These are phyloP conservation scores for Bucco capensis DNA, from an alignment of 2,113 vertebrate genomes.

Conservation along the genomic window DNA sequence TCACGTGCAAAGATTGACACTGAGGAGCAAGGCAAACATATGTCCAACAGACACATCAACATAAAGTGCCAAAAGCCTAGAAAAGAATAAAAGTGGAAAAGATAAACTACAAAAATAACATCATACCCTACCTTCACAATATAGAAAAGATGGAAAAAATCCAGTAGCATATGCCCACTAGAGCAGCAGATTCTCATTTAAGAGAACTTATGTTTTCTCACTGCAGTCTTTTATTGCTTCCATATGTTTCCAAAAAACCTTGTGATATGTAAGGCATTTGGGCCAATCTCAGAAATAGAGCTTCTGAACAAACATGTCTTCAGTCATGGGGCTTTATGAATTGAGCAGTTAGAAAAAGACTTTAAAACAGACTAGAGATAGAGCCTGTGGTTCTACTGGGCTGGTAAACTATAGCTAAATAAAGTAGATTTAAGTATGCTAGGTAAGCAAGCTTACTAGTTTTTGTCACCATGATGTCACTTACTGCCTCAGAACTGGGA, in stretches of 20 bases:
- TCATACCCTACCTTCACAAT: slow-evolving; percentile 57
- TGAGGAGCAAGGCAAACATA: slow-evolving; percentile 51
- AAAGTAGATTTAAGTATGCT: neutral
- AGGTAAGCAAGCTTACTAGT: neutral
- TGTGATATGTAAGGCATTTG: slow-evolving; percentile 39
- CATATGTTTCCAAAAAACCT: slow-evolving; percentile 62
- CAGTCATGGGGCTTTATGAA: neutral
- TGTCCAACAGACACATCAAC: slow-evolving; percentile 55
- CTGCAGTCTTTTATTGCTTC: slow-evolving; percentile 66
- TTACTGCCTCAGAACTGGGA: neutral
- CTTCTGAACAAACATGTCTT: neutral
- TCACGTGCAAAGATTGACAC: slow-evolving; percentile 54
- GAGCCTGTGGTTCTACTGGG: neutral
- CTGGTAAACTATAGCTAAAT: neutral
- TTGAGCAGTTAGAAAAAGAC: neutral
- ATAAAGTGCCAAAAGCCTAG: slow-evolving; percentile 29
- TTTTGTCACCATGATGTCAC: neutral
- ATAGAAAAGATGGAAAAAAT: slow-evolving; percentile 62
- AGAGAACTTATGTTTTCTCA: slow-evolving; percentile 64
- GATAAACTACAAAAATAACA: slow-evolving; percentile 59
- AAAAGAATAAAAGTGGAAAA: slow-evolving; percentile 46
- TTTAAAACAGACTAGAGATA: neutral
- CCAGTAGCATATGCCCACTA: slow-evolving; percentile 64
- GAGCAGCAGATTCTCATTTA: slow-evolving; percentile 64
- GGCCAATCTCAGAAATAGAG: slow-evolving; percentile 36